These are phyloP conservation scores for Cossypha heuglini DNA, from an alignment of 2,797 vertebrate species.

Conservation along the genomic window DNA sequence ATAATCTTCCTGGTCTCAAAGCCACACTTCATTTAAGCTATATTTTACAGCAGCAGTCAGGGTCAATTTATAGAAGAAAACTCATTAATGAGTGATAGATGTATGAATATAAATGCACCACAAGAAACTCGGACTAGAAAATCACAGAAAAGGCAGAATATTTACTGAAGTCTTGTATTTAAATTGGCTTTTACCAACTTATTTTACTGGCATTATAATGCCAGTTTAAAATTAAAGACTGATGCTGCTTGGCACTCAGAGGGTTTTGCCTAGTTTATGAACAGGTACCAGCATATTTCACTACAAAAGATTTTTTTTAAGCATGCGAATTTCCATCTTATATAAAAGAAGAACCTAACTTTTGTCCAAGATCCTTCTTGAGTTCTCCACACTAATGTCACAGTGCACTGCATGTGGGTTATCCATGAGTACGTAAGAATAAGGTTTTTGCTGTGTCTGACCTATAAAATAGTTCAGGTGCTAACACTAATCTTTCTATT, in stretches of 20 bases:
- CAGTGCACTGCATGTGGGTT: background rate
- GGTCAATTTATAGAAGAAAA: conserved; percentile 34
- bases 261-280: background rate
- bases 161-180: background rate
- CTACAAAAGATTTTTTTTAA: background rate
- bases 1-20: conserved; percentile 1
- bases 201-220: background rate
- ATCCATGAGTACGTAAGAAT: rapidly evolving
- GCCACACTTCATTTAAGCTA: conserved; percentile 25
- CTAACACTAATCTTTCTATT: background rate
- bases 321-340: background rate
- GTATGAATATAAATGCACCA: conserved; percentile 8
- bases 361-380: background rate
- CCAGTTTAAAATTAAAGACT: background rate
- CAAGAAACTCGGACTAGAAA: background rate
- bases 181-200: background rate
- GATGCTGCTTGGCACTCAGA: background rate
- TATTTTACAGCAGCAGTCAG: background rate
- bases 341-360: background rate
- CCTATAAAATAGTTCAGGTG: background rate
- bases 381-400: background rate
- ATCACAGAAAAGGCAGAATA: background rate
- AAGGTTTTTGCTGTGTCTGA: background rate
- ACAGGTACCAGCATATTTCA: background rate
- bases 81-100: conserved; percentile 14